Evolutionary conservation across 2,797 vertebrate genomes (phyloP), one percentile per base, ranked within the genome.

Genomic region (Ctenosaura bakeri): DNA sequence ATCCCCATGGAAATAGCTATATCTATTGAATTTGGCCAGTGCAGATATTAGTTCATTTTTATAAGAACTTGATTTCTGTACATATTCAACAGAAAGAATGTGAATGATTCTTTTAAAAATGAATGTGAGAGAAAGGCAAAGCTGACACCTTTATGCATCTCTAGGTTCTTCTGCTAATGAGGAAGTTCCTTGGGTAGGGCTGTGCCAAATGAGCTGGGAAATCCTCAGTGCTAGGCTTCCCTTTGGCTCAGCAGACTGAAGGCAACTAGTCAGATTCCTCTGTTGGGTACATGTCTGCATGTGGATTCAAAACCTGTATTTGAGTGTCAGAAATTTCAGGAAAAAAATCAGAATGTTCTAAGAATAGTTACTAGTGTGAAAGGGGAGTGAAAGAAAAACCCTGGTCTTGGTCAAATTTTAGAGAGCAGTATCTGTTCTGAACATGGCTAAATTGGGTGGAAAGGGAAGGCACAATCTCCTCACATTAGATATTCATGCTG

Each of bases 401-500:
- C 6, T 54, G 77, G 86, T n/a, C 71, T 42, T 91, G 32, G 10
- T 82, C 88, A 82, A 81, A 74, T 86, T 86, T 86, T 66, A 86
- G 87, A 92, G 92, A 79, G 22, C 50, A 90, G 18, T 52, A 83
- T 91, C 76, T 56, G n/a, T 35, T 69, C 59, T 82, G 32, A 87
- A 64, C n/a, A 93, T 10, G 92, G 88, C 95, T 94, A 90, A 92
- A 90, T 82, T 89, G 42, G 73, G 46, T 38, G 20, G 90, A 93
- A 95, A 92, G 29, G 52, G 66, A 93, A 73, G 42, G 56, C 52
- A 87, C 78, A 20, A 89, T 88, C 1, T 88, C 35, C 13, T 81
- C 82, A 14, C n/a, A 80, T 93, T 93, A 93, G 86, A 90, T 66
- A 93, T 82, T 91, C 90, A 90, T 35, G 89, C 59, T 92, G 46